These are phyloP conservation scores for Erebia epiphron DNA, from an alignment of 2,888 invertebrate genomes.

Conservation along the genomic window DNA sequence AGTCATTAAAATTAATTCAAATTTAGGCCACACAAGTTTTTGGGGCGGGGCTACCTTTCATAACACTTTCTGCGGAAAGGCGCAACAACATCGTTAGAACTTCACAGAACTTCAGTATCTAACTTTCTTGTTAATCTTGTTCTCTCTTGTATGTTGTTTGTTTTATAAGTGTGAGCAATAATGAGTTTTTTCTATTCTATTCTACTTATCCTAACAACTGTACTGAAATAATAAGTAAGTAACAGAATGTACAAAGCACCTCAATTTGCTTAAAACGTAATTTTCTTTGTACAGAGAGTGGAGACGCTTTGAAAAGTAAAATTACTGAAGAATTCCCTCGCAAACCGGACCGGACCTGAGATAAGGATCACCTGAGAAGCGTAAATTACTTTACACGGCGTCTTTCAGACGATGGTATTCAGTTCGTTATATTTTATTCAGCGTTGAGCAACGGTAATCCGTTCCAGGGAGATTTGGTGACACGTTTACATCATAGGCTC, in stretches of 20 bases:
- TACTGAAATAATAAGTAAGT: background rate
- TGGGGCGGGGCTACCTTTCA: no score
- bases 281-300: background rate
- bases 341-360: constrained; percentile 24
- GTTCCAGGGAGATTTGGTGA: constrained; percentile 30
- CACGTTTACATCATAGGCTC: background rate
- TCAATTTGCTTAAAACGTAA: constrained; percentile 17
- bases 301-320: constrained; percentile 17
- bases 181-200: no score
- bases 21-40: no score
- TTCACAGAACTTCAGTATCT: no score
- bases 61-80: no score
- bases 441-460: constrained; percentile 37
- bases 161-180: no score
- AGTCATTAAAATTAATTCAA: no score
- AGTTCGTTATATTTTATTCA: constrained; percentile 41
- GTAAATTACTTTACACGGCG: constrained; percentile 39
- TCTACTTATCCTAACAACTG: no score
- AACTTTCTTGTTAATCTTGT: no score
- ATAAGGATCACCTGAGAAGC: constrained; percentile 36
- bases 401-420: constrained; percentile 36
- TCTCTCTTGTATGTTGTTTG: no score
- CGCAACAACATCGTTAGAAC: no score
- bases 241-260: background rate
- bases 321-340: constrained; percentile 26